These are phyloP conservation scores for Plestiodon gilberti DNA, from an alignment of 2,113 vertebrate genomes.

Conservation along the genomic window DNA sequence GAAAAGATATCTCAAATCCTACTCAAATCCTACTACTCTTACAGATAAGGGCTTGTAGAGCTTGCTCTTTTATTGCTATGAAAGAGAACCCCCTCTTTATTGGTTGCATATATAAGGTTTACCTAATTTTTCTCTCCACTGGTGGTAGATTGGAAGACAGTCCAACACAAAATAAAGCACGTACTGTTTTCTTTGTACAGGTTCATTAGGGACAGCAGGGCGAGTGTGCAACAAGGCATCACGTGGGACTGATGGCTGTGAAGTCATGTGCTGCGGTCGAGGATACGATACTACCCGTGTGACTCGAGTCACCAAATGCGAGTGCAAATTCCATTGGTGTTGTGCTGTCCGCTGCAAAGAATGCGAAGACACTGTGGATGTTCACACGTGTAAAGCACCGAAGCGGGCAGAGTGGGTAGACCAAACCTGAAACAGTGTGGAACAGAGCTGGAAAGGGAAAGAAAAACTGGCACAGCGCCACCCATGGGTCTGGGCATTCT, in stretches of 20 bases:
- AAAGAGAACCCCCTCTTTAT: not conserved
- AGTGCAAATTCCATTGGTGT: constrained; percentile 99
- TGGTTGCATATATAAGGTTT: not conserved
- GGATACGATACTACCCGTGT: constrained; percentile 97
- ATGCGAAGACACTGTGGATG: constrained; percentile 92
- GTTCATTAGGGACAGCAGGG: constrained; percentile 93
- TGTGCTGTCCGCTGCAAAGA: constrained; percentile 94
- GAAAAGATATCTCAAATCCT: not conserved
- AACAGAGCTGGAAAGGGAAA: not conserved
- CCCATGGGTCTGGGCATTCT: constrained; percentile 77
- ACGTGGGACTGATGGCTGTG: constrained; percentile 90
- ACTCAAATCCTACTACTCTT: too few species aligned
- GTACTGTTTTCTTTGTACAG: constrained; percentile 66
- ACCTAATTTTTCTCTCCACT: not conserved
- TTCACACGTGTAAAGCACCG: constrained; percentile 97
- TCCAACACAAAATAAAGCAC: not conserved
- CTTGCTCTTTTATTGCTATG: not conserved
- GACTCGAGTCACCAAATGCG: constrained; percentile 92
- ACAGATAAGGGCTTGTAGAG: not conserved
- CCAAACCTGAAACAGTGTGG: constrained; percentile 79
- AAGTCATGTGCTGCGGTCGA: constrained; percentile 99
- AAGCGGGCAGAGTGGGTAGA: constrained; percentile 93
- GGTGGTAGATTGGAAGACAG: not conserved
- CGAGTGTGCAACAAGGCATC: constrained; percentile 93
- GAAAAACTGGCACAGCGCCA: constrained; percentile 48